These are phyloP conservation scores for Taenaris catops DNA, from an alignment of 2,888 invertebrate species.

Conservation along the genomic window DNA sequence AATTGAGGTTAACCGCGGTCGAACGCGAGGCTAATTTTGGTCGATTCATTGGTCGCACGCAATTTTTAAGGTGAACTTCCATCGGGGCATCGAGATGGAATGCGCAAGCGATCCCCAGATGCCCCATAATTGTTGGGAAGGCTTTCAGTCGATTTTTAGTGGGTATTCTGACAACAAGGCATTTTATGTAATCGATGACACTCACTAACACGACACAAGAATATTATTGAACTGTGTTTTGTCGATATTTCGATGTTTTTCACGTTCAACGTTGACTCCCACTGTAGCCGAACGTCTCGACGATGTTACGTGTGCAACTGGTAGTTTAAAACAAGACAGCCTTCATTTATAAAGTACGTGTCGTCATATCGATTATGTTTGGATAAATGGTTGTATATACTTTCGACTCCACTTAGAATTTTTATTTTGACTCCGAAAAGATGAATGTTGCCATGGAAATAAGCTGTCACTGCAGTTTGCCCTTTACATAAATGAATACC, in stretches of 20 bases:
- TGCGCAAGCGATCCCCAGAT: too few relatives aligned
- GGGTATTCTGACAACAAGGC: too few relatives aligned
- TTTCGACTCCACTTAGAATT: constrained; percentile 40
- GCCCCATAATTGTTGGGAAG: too few relatives aligned
- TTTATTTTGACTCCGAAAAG: constrained; percentile 46
- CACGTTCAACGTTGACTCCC: constrained; percentile 65
- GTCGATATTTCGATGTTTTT: constrained; percentile 33
- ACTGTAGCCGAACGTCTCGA: constrained; percentile 74
- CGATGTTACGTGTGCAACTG: constrained; percentile 53
- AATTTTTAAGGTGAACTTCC: too few relatives aligned
- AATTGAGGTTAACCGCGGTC: too few relatives aligned
- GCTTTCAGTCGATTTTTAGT: too few relatives aligned
- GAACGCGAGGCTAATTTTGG: too few relatives aligned
- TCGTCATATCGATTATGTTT: constrained; percentile 72
- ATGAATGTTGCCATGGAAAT: constrained; percentile 30
- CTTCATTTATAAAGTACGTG: constrained; percentile 75
- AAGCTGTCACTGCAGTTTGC: constrained; percentile 9
- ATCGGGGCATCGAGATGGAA: too few relatives aligned
- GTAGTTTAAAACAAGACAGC: constrained; percentile 44
- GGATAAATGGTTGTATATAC: constrained; percentile 27
- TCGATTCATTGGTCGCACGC: too few relatives aligned
- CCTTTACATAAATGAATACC: too few relatives aligned
- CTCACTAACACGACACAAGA: constrained; percentile 36
- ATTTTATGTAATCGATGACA: constrained; percentile 80
- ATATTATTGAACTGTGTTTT: constrained; percentile 30